Conservation (phyloP, 2,113 vertebrate genomes). For the Rutilus rutilus region DNA sequence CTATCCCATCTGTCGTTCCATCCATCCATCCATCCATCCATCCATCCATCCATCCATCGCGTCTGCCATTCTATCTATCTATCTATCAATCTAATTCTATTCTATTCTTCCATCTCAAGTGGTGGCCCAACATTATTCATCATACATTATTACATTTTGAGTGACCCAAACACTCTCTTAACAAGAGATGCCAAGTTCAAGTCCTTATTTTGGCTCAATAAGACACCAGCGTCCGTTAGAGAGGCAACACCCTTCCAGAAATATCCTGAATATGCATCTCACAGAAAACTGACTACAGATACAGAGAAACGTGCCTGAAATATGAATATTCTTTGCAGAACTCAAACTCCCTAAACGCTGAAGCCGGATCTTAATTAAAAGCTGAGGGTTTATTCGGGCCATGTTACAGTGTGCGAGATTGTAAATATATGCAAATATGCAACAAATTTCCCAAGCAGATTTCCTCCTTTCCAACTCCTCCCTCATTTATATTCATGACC, state of each 20-base stretch:
- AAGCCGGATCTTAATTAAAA: slow-evolving; percentile 60
- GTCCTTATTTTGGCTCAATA: neutral
- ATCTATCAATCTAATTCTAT: no score
- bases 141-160: neutral
- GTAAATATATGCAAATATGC: slow-evolving; percentile 75
- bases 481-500: slow-evolving; percentile 63
- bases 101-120: no score
- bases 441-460: slow-evolving; percentile 72
- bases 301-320: neutral
- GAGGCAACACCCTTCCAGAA: neutral
- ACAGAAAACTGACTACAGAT: neutral
- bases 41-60: no score
- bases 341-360: slow-evolving; percentile 7
- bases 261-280: neutral
- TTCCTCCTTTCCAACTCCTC: slow-evolving; percentile 67
- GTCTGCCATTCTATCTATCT: rapidly evolving
- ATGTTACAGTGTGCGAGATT: slow-evolving; percentile 50
- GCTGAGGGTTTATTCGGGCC: slow-evolving; percentile 2
- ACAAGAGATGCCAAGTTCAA: neutral
- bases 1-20: no score
- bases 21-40: no score
- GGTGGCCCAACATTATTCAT: neutral
- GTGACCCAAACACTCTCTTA: neutral
- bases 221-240: neutral
- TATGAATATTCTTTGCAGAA: neutral